Evolutionary conservation across 2,113 vertebrate species (phyloP), one percentile per base, ranked within the genome.

Genomic region (Baryphthengus martii): DNA sequence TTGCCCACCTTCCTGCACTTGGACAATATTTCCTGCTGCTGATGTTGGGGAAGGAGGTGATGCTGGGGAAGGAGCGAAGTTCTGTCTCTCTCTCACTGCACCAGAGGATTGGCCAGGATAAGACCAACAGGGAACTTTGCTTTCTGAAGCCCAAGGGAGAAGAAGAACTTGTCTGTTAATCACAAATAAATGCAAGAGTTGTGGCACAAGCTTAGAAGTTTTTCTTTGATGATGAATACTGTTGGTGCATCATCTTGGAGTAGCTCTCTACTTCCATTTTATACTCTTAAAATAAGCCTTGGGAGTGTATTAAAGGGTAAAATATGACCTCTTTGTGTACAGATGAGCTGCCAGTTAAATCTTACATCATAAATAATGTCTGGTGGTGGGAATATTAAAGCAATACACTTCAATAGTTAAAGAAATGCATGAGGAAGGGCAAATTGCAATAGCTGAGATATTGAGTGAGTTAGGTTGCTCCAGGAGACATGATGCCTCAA

Each of bases 241-340:
- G 16, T 28, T n/a, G n/a, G 18, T 88, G 25, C 17, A n/a, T 79
- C 31, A 24, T 75, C 21, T 26, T 0, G 1, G 39, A 75, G 10
- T 8, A 7, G 2, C 11, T 58, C 16, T 21, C 31, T 25, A 19
- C 26, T 65, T 1, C 0, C 16, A 12, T 67, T 8, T 56, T 1
- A 1, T 39, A 13, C 13, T 61, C 28, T 55, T 53, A 33, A 73
- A 77, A n/a, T 13, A 63, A 61, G 24, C 3, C 37, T 35, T 3
- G 3, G 12, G 4, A 62, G 63, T 42, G 6, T 52, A 47, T 33
- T 40, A 35, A 44, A 58, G 53, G 5, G 20, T 55, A 65, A 59
- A 53, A 55, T n/a, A 28, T 0, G 1, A 70, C 28, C 17, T 72
- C 31, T 49, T 72, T 8, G 21, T 53, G 11, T n/a, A 5, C 16